Percentiles rank a stretch among this genome's conserved stretches.
Conservation (phyloP, 2,888 invertebrate species). For the Sinohyriopsis cumingii region DNA sequence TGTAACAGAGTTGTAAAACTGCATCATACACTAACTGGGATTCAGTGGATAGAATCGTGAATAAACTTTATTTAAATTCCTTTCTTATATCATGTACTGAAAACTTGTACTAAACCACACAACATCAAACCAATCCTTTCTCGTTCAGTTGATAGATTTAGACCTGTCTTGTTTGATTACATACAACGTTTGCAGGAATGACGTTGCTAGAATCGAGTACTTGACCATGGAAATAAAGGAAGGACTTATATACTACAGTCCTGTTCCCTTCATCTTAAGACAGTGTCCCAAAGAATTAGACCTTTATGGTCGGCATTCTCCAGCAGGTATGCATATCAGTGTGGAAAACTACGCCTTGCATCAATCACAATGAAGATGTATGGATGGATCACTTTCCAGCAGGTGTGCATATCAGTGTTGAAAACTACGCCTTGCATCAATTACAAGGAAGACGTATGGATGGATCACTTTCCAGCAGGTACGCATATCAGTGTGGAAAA, state of each 20-base stretch:
- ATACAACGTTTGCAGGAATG: conserved; percentile 41
- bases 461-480: conserved; percentile 41
- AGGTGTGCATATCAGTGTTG: conserved; percentile 44
- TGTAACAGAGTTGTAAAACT: no score
- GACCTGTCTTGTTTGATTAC: no score
- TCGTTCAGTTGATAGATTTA: no score
- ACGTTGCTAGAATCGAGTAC: conserved; percentile 47
- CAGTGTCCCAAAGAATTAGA: conserved; percentile 35
- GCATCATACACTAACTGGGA: no score
- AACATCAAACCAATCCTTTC: no score
- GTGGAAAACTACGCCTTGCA: conserved; percentile 47
- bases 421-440: conserved; percentile 46
- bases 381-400: conserved; percentile 43
- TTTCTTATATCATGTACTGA: no score
- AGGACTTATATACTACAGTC: conserved; percentile 43
- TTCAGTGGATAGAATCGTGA: no score
- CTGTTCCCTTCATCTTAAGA: conserved; percentile 50
- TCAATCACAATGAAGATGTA: conserved; percentile 51
- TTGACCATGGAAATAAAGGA: conserved; percentile 62
- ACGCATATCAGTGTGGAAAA: conserved; percentile 46
- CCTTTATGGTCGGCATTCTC: conserved; percentile 47
- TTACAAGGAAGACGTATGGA: conserved; percentile 47
- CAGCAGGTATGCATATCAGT: conserved; percentile 44
- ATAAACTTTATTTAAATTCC: no score
- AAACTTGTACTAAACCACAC: no score